These are phyloP conservation scores for Drosophila kanekoi DNA, from an alignment of 2,888 invertebrate species.

Conservation along the genomic window DNA sequence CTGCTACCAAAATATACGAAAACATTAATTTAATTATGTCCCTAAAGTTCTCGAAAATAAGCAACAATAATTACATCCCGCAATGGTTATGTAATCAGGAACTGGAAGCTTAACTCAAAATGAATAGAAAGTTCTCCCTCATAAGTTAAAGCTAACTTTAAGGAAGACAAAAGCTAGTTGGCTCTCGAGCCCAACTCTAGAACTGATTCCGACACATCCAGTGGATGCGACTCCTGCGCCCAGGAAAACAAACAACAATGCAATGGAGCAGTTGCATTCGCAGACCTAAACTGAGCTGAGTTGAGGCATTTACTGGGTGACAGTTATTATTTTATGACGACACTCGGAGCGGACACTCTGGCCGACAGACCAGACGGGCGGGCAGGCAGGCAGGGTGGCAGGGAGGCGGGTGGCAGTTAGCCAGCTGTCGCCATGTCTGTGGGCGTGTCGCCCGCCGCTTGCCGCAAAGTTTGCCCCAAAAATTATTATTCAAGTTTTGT, in stretches of 20 bases:
- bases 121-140: not conserved
- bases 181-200: constrained; percentile 6
- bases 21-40: too few relatives aligned
- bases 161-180: constrained; percentile 3
- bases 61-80: too few relatives aligned
- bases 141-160: not conserved
- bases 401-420: not conserved
- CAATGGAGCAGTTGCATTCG: constrained; percentile 16
- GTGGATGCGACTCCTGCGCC: constrained; percentile 1
- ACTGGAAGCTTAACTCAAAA: too few relatives aligned
- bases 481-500: constrained; percentile 35
- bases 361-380: not conserved
- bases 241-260: constrained; percentile 21
- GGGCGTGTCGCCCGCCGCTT: constrained; percentile 3
- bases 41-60: too few relatives aligned
- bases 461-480: constrained; percentile 31
- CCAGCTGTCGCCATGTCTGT: constrained; percentile 23
- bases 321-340: constrained; percentile 61
- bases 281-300: constrained; percentile 14
- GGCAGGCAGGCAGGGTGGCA: not conserved
- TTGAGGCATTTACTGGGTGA: constrained; percentile 35
- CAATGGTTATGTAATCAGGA: too few relatives aligned
- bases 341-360: constrained; percentile 28
- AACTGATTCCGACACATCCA: constrained; percentile 1
- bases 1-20: too few relatives aligned